A percentile compares a stretch with the other conserved stretches of the same genome.
Conservation (phyloP, 2,888 invertebrate genomes). For the Diaphora mendica region DNA sequence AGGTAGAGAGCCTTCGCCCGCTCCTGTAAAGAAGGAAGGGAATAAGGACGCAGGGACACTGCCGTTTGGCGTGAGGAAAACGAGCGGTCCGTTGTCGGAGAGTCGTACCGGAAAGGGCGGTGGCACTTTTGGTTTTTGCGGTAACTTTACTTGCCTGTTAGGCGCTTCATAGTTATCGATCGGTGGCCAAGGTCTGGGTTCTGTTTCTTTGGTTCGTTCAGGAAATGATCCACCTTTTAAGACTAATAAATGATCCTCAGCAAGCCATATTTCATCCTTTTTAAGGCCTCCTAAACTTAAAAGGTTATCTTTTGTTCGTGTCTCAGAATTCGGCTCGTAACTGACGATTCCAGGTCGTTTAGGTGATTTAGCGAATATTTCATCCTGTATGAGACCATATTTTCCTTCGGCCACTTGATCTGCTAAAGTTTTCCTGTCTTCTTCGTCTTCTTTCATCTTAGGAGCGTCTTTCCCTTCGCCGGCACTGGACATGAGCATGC, state of each 20-base stretch:
- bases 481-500: slow-evolving; percentile 89
- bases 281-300: slow-evolving; percentile 93
- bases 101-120: slow-evolving; percentile 98
- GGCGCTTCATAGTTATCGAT: slow-evolving; percentile 95
- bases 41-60: slow-evolving; percentile 90
- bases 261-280: slow-evolving; percentile 95
- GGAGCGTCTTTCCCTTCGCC: slow-evolving; percentile 88
- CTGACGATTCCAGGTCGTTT: slow-evolving; percentile 93
- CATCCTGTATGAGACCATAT: slow-evolving; percentile 95
- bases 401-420: slow-evolving; percentile 96
- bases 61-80: slow-evolving; percentile 93
- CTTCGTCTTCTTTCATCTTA: slow-evolving; percentile 86
- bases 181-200: slow-evolving; percentile 89
- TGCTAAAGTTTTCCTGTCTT: slow-evolving; percentile 93
- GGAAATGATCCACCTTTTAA: slow-evolving; percentile 92
- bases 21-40: slow-evolving; percentile 89
- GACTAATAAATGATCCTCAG: slow-evolving; percentile 94
- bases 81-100: slow-evolving; percentile 93
- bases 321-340: slow-evolving; percentile 93
- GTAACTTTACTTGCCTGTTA: slow-evolving; percentile 93
- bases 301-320: slow-evolving; percentile 91
- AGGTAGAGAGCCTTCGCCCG: slow-evolving; percentile 84
- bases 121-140: slow-evolving; percentile 93
- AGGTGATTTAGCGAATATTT: slow-evolving; percentile 90
- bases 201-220: slow-evolving; percentile 79